Evolutionary conservation across 2,113 vertebrate genomes (phyloP), one percentile per base, ranked within the genome.

Genomic region (Arizona elegans): DNA sequence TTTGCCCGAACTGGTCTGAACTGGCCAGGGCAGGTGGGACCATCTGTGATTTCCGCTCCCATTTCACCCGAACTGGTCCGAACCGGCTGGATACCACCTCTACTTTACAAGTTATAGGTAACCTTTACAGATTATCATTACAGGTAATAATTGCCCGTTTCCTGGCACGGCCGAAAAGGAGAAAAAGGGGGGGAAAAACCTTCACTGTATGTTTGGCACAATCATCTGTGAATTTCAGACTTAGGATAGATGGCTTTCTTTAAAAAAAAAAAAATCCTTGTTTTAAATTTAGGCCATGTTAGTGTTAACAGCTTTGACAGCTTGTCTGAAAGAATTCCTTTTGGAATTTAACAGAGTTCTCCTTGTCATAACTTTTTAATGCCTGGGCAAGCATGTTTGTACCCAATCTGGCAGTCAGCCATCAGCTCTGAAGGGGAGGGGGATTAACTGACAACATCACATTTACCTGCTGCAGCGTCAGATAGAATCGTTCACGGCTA

Each of bases 231-330:
- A 95, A 94, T 96, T 91, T 94, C 92, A 88, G 89, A 94, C 92
- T 96, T 93, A 87, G 93, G 93, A 53, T 92, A 95, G 92, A 93
- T 38, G 89, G 17, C 6, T 90, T 19, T 1, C 19, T 47, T 26
- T n/a, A 47, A 89, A n/a, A 56, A 24, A n/a, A 56, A 24, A 70
- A 70, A 4, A 24, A 47, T 38, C 56, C 89, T 90, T 33, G 8
- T 94, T 96, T 95, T 95, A 93, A 91, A 94, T 96, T 94, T 96
- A 96, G 92, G 94, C 85, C 95, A 95, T 92, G 93, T 95, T 95
- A 95, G 75, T 96, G 93, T 95, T 96, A 97, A 97, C 85, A 96
- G 94, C 92, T 96, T 43, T 97, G 96, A 97, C 96, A 96, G 93
- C 94, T 95, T 97, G 96, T 97, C 96, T 95, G 90, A 97, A 97